Evolutionary conservation across 1,140 invertebrate genomes (phyloP).

Genomic region (Nymphalis io): DNA sequence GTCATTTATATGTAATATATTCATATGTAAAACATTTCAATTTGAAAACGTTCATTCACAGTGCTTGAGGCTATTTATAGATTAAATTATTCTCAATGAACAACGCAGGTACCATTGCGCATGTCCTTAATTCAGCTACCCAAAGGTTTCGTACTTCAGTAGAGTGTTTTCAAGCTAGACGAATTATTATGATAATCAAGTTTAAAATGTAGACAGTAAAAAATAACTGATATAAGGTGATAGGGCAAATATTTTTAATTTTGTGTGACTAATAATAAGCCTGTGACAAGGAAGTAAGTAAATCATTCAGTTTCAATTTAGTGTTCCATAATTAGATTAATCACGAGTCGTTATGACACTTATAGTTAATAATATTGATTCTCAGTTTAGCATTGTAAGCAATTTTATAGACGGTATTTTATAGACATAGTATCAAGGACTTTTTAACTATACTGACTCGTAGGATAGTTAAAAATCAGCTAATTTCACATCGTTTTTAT

Average conservation of each 20-base stretch:
- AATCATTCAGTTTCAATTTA: not conserved
- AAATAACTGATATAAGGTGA: not conserved
- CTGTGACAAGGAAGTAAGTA: not conserved
- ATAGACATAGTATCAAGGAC: no score
- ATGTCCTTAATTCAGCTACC: constrained; percentile 27
- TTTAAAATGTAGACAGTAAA: constrained; percentile 19
- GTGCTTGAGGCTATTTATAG: constrained; percentile 27
- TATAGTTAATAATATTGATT: constrained; percentile 3
- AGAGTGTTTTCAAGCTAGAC: constrained; percentile 26
- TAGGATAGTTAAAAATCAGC: no score
- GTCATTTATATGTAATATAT: not conserved
- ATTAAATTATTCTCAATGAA: constrained; percentile 36
- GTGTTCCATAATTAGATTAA: not conserved
- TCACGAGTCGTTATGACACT: not conserved
- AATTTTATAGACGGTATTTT: not conserved
- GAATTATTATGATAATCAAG: constrained; percentile 15
- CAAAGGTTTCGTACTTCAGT: constrained; percentile 35
- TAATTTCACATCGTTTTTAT: no score
- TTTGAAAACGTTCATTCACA: constrained; percentile 18
- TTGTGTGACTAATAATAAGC: not conserved
- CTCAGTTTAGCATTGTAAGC: not conserved
- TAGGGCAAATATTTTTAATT: not conserved
- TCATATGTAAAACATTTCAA: not conserved
- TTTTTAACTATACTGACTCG: no score
- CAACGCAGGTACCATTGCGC: constrained; percentile 22